phyloP scores from a whole-genome alignment of 2,797 vertebrate genomes.

The Sciaenops ocellatus region DNA sequence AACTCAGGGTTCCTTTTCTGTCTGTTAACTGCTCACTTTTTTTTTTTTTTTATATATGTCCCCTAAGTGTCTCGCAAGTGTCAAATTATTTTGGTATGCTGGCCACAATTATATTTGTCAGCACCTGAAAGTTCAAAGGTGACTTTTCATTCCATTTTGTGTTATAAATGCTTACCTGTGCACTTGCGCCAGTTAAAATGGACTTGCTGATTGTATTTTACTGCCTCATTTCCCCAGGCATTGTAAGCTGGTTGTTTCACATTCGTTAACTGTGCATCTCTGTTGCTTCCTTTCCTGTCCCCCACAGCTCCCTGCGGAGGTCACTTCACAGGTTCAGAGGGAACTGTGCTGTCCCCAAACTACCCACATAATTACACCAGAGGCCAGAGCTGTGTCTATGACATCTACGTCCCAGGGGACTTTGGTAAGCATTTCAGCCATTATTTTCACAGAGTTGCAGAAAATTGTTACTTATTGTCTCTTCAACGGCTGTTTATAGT shows the following conservation, averaged over 20 bases:
- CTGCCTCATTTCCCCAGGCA: slow-evolving; percentile 57
- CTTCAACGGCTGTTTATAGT: slow-evolving; percentile 10
- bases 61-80: slow-evolving; percentile 52
- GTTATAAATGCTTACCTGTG: slow-evolving; percentile 56
- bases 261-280: slow-evolving; percentile 64
- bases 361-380: slow-evolving; percentile 97
- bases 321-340: slow-evolving; percentile 94
- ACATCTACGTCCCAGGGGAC: slow-evolving; percentile 95
- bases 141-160: slow-evolving; percentile 50
- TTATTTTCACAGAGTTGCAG: slow-evolving; percentile 45
- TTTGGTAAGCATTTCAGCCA: slow-evolving; percentile 90
- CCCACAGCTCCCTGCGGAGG: slow-evolving; percentile 94
- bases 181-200: slow-evolving; percentile 45
- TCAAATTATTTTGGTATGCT: slow-evolving; percentile 27
- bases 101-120: slow-evolving; percentile 54
- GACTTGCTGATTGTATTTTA: slow-evolving; percentile 56
- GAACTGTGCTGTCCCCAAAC: slow-evolving; percentile 96
- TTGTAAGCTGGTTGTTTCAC: slow-evolving; percentile 44
- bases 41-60: slow-evolving; percentile 43
- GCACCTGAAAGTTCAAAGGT: slow-evolving; percentile 52
- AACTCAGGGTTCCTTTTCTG: not conserved
- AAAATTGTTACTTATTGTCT: slow-evolving; percentile 18
- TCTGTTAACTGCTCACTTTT: slow-evolving; percentile 17
- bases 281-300: slow-evolving; percentile 52
- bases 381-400: slow-evolving; percentile 94